Conservation (phyloP, 2,113 vertebrate genomes). For the Passer domesticus region DNA sequence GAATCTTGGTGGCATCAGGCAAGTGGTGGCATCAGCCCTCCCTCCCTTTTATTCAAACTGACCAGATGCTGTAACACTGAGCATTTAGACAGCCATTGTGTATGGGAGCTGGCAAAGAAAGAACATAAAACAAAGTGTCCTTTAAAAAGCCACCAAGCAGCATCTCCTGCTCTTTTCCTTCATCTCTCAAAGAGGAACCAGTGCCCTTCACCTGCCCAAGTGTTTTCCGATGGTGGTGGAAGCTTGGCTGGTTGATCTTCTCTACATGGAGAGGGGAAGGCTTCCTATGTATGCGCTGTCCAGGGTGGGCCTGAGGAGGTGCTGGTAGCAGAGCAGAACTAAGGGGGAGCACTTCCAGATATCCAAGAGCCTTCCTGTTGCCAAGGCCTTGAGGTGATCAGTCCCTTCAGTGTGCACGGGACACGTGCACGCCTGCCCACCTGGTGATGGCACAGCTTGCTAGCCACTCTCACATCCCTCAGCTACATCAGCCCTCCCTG, state of each 20-base stretch:
- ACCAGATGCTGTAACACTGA: not conserved
- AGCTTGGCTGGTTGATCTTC: not conserved
- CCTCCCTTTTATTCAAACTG: not conserved
- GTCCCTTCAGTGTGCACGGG: rapidly evolving
- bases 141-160: not conserved
- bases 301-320: not conserved
- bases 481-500: not conserved
- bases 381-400: not conserved
- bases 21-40: not conserved
- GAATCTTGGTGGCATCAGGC: not conserved
- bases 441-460: not conserved
- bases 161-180: not conserved
- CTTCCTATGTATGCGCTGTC: not conserved
- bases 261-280: not conserved
- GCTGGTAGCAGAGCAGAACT: not conserved
- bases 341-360: not conserved
- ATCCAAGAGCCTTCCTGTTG: not conserved
- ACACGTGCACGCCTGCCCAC: rapidly evolving
- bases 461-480: not conserved
- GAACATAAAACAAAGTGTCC: not conserved
- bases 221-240: not conserved
- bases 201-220: not conserved
- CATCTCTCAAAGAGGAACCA: not conserved
- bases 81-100: rapidly evolving
- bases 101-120: not conserved